Evolutionary conservation across 2,888 invertebrate genomes (phyloP), one percentile per base, ranked within the genome.

Genomic region (Hipparchia sbordonii): DNA sequence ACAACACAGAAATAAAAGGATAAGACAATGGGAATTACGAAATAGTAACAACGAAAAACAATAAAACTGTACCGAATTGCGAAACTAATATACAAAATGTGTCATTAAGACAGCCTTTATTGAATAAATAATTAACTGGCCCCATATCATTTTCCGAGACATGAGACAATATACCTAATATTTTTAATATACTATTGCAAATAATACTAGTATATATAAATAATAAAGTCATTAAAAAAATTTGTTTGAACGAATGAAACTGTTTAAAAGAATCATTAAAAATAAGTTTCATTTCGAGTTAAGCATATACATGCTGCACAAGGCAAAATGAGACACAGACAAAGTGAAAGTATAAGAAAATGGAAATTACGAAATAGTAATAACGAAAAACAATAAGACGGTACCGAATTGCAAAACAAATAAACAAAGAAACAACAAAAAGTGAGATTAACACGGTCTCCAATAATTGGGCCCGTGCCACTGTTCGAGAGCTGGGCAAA

Each of bases 381-480:
- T 82, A 79, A 79, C 74, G 70, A 51, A 80, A 80, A 80, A 81
- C 80, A 83, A 85, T 84, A 84, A 83, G 78, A 77, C 72, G 62
- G 77, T 79, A 81, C 72, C 72, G 74, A 77, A 80, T 76, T 70
- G 74, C 75, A 75, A 12, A 60, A 10, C 39, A 10, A 80, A 82
- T 81, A 85, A 83, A 86, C 82, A 86, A 82, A 85, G 82, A 86
- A 78, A 73, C 72, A 78, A 81, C 81, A 86, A 86, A 84, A 88
- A 87, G 80, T 82, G 84, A 86, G 87, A 91, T 90, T 89, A 89
- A 83, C 85, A 82, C 82, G 76, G 79, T 78, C 81, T 81, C 84
- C 84, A 82, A 87, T 92, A 92, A 93, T 92, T 91, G 91, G 79
- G 85, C 72, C 80, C 73, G 81, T 85, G 89, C 89, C 90, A 87